A percentile compares a stretch with the other conserved stretches of the same genome.
Conservation (phyloP, 2,797 vertebrate species). For the Corythornis leucogaster region DNA sequence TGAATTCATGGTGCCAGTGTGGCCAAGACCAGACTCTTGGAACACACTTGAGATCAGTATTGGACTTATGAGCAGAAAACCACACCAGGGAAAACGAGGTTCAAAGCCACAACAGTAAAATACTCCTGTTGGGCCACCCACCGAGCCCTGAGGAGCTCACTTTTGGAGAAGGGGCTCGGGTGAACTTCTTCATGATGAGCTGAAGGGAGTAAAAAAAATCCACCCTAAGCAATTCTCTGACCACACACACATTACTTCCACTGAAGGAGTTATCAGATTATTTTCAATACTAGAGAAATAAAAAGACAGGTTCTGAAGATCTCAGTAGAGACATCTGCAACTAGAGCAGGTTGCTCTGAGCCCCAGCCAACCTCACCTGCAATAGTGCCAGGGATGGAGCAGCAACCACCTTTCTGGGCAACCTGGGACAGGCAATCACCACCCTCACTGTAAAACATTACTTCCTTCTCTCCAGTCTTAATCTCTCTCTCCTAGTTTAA, state of each 20-base stretch:
- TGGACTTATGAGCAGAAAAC: neutral
- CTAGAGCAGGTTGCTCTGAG: neutral
- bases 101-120: neutral
- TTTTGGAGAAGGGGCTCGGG: neutral
- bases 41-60: neutral
- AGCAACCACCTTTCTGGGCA: neutral
- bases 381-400: neutral
- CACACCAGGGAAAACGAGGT: neutral
- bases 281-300: neutral
- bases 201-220: neutral
- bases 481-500: neutral
- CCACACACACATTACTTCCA: neutral
- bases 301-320: neutral
- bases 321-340: neutral
- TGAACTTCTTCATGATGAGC: neutral
- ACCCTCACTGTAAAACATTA: neutral
- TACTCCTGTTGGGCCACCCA: neutral
- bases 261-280: neutral
- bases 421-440: neutral
- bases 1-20: accelerated
- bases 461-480: neutral
- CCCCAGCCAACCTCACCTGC: neutral
- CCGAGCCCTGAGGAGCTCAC: accelerated
- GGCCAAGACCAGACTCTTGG: neutral
- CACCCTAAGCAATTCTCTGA: neutral